Conservation (phyloP, 1,140 invertebrate species). For the Nasonia giraulti region DNA sequence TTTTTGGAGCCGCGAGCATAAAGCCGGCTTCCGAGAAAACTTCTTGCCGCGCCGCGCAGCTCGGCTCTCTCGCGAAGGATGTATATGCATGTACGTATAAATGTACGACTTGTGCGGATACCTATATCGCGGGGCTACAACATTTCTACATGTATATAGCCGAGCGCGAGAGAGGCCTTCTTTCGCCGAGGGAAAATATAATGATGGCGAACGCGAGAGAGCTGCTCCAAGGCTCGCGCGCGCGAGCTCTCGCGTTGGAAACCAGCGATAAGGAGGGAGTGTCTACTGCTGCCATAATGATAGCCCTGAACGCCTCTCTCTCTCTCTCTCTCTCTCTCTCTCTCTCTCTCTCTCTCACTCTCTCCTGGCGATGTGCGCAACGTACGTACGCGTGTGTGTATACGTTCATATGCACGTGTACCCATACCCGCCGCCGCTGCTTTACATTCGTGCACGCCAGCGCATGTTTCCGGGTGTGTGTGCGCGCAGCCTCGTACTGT, state of each 20-base stretch:
- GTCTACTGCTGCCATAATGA: conserved; percentile 71
- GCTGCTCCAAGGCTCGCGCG: conserved; percentile 35
- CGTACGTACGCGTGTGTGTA: conserved; percentile 39
- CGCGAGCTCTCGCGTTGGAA: conserved; percentile 64
- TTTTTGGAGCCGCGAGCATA: conserved; percentile 33
- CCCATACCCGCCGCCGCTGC: conserved; percentile 2
- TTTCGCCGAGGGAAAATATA: conserved; percentile 63
- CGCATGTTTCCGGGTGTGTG: conserved; percentile 36
- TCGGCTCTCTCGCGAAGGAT: background rate
- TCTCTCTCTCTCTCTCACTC: background rate
- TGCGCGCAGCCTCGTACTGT: background rate
- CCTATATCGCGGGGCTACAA: background rate
- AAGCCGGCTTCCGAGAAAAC: conserved; percentile 51
- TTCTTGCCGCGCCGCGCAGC: conserved; percentile 8
- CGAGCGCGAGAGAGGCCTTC: background rate
- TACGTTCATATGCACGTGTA: background rate
- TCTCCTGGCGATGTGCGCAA: conserved; percentile 8
- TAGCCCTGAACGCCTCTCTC: conserved; percentile 61
- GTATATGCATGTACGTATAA: background rate
- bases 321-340: background rate
- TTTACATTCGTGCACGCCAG: conserved; percentile 25
- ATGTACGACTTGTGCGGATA: background rate
- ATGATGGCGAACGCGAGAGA: conserved; percentile 64
- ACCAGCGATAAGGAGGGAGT: conserved; percentile 72
- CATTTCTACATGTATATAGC: background rate